These are phyloP conservation scores for Mimumesa dahlbomi DNA, from an alignment of 2,888 invertebrate species.

Conservation along the genomic window DNA sequence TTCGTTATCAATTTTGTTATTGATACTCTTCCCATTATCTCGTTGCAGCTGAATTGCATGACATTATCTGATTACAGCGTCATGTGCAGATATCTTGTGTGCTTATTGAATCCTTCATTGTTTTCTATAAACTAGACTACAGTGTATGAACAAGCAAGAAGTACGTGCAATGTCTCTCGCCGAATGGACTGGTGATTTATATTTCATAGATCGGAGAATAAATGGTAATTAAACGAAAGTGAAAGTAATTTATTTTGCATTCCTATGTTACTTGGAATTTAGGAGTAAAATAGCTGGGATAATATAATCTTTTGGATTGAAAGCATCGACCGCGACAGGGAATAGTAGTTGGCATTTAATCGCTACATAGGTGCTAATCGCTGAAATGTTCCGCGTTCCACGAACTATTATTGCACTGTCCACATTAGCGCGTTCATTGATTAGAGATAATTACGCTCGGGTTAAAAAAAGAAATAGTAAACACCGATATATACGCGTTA, in stretches of 20 bases:
- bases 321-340: slow-evolving; percentile 4
- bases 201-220: slow-evolving; percentile 20
- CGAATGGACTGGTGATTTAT: slow-evolving; percentile 19
- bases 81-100: slow-evolving; percentile 16
- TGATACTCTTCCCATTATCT: slow-evolving; percentile 22
- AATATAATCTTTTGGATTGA: slow-evolving; percentile 7
- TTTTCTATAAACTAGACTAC: background rate
- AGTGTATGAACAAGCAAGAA: slow-evolving; percentile 21
- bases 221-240: slow-evolving; percentile 20
- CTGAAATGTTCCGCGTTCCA: slow-evolving; percentile 47
- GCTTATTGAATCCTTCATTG: background rate
- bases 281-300: slow-evolving; percentile 9
- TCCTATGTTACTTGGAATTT: background rate
- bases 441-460: background rate
- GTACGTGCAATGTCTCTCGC: slow-evolving; percentile 22
- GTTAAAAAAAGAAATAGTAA: too few species aligned
- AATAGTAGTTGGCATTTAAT: slow-evolving; percentile 25
- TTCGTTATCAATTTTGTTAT: slow-evolving; percentile 31
- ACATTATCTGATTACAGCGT: slow-evolving; percentile 36
- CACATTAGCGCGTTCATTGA: background rate
- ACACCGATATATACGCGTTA: too few species aligned
- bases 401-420: slow-evolving; percentile 13
- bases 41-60: background rate
- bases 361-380: slow-evolving; percentile 29
- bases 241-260: slow-evolving; percentile 14